Conservation (phyloP, 2,113 vertebrate species). For the Carassius carassius region DNA sequence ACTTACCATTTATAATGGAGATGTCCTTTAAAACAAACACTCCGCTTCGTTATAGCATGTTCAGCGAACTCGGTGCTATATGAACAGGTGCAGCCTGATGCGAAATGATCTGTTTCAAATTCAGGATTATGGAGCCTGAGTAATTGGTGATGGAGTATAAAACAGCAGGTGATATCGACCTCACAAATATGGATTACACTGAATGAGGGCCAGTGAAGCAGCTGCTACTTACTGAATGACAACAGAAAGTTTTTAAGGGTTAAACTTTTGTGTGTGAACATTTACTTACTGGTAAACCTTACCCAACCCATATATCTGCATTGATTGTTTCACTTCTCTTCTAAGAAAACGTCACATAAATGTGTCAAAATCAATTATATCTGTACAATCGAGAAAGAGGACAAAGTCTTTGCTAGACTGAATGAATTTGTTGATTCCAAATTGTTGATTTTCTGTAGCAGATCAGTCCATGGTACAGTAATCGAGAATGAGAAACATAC, state of each 20-base stretch:
- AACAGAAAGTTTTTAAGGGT: not conserved
- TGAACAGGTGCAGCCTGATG: conserved; percentile 68
- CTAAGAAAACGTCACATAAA: not conserved
- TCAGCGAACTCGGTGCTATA: not conserved
- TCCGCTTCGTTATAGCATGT: not conserved
- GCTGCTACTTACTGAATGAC: conserved; percentile 41
- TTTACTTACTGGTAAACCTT: not conserved
- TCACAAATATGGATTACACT: conserved; percentile 66
- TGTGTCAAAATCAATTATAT: not conserved
- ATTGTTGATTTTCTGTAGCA: conserved; percentile 61
- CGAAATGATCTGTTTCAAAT: conserved; percentile 59
- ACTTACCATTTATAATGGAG: not conserved
- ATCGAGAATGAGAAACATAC: not conserved
- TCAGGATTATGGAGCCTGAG: conserved; percentile 41
- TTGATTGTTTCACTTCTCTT: not conserved
- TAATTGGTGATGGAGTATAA: conserved; percentile 54
- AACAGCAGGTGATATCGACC: conserved; percentile 68
- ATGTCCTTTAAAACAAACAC: not conserved
- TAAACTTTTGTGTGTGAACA: conserved; percentile 55
- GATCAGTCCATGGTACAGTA: conserved; percentile 42
- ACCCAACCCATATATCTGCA: not conserved
- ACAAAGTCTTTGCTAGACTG: conserved; percentile 54
- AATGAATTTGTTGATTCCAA: not conserved
- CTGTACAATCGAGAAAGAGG: not conserved
- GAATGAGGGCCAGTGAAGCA: conserved; percentile 59